These are phyloP conservation scores for Zosterops pallidus DNA, from an alignment of 2,113 vertebrate genomes.

Conservation along the genomic window DNA sequence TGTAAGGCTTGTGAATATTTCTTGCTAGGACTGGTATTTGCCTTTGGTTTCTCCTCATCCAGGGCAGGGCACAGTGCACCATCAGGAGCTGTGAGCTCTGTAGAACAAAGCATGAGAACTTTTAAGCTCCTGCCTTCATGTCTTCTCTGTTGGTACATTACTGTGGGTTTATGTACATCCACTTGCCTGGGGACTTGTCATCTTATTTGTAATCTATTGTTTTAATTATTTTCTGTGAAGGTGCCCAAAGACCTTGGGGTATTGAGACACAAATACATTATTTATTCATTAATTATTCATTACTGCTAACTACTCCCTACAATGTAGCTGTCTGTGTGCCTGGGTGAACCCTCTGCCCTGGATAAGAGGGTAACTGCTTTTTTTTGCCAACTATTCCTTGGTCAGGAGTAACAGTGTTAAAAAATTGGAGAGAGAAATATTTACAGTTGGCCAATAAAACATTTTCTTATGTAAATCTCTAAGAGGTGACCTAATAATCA, in stretches of 20 bases:
- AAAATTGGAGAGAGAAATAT: neutral
- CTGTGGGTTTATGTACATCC: conserved; percentile 2
- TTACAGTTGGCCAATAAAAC: neutral
- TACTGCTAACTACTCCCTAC: conserved; percentile 30
- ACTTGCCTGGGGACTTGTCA: conserved; percentile 15
- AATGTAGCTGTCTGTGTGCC: neutral
- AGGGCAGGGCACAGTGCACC: accelerated
- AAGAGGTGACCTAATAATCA: neutral
- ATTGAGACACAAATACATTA: conserved; percentile 22
- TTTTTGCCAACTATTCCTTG: neutral
- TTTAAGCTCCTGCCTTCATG: accelerated
- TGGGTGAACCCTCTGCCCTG: neutral
- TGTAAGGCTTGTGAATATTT: neutral
- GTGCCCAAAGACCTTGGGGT: conserved; percentile 32
- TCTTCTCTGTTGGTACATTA: neutral
- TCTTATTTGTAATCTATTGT: conserved; percentile 57
- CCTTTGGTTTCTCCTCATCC: neutral
- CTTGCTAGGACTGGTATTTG: neutral
- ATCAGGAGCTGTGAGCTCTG: neutral
- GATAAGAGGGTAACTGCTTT: neutral
- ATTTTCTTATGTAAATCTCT: neutral
- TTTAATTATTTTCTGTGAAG: conserved; percentile 62
- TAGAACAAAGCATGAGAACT: neutral
- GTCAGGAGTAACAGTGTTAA: neutral
- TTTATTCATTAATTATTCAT: conserved; percentile 55